Evolutionary conservation across 2,888 invertebrate species (phyloP), one percentile per base, ranked within the genome.

Genomic region (Sarcophaga subvicina): DNA sequence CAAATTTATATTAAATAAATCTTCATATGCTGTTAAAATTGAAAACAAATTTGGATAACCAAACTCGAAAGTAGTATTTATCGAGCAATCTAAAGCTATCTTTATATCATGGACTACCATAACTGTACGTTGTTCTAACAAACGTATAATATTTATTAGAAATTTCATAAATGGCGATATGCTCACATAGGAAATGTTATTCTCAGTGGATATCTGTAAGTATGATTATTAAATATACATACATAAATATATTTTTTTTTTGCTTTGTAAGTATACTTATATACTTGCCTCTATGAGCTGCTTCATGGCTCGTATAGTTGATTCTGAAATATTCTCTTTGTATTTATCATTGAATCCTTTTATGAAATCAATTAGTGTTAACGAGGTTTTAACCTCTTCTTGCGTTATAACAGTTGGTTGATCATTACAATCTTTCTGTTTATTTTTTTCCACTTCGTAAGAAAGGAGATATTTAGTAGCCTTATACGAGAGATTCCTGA

Each of bases 1-100:
- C 60, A 88, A 78, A 76, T 90, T 91, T 8, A 93, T 66, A 0
- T 90, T 87, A 76, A 94, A 94, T 17, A 93, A 90, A 89, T 94
- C 94, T 2, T 91, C 90, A 80, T 92, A 92, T 0, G 93, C 92
- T 69, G 90, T 89, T 76, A 94, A 87, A 14, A 94, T 82, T 4
- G 92, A 89, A 71, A 91, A 91, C 3, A 94, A 83, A 89, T 93
- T 94, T 4, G 94, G 93, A 88, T 91, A 94, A 89, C 91, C 93
- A 80, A 90, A 93, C 80, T 92, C 90, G 88, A 93, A 93, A 10
- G 91, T 92, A n/a, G 90, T 90, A 17, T 83, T 88, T 11, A 93
- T 82, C n/a, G 89, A 89, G 69, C 92, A 90, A 62, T 92, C 90
- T 79, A 94, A 85, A 3, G 90, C 85, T 17, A 62, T 89, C 86